Base-by-base conservation (phyloP, 1,140 invertebrate species). In the Lepidurus packardi region DNA sequence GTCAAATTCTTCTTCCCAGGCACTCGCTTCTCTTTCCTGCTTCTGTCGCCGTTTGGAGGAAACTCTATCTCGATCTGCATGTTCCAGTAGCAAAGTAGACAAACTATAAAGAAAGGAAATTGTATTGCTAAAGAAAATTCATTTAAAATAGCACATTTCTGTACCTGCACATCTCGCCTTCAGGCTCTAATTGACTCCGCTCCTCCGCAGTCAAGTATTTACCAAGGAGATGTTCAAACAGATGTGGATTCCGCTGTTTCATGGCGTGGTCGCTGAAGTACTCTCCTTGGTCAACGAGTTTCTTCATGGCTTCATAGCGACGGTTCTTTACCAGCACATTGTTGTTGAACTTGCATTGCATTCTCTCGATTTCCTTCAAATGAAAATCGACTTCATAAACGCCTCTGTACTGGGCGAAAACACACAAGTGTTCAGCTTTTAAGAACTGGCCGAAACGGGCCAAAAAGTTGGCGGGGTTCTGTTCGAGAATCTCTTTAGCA, bases 191-290 rank as follows among this genome's bases (percentile, higher is more conserved):
- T 80, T 82, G 86, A 80, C 86, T 87, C 76, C 89, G 90, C 84
- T 97, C 93, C 73, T 92, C 89, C 77, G 91, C 89, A 8, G 90
- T 91, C 79, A 96, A 84, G 84, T 93, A 95, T 82, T 92, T 91
- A 0, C 94, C 95, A 77, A 97, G 86, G 77, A 98, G 85, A 82
- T 96, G 91, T 77, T 97, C 93, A 86, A 94, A 98, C 0, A 97
- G 84, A 76, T 94, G 87, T 1, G 95, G 95, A 85, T 95, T 94
- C 80, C 96, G 85, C 81, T 90, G 91, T 89, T 94, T 94, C 95
- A 98, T 98, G 88, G 95, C 93, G 79, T 89, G 89, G 84, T 97
- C 94, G 84, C 91, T 93, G 82, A 98, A 98, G 85, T 97, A 97
- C 41, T 89, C 87, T 53, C 91, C 88, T 78, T 91, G 88, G 34